phyloP scores from a whole-genome alignment of 2,797 vertebrate species.

The Labeo calbasu region DNA sequence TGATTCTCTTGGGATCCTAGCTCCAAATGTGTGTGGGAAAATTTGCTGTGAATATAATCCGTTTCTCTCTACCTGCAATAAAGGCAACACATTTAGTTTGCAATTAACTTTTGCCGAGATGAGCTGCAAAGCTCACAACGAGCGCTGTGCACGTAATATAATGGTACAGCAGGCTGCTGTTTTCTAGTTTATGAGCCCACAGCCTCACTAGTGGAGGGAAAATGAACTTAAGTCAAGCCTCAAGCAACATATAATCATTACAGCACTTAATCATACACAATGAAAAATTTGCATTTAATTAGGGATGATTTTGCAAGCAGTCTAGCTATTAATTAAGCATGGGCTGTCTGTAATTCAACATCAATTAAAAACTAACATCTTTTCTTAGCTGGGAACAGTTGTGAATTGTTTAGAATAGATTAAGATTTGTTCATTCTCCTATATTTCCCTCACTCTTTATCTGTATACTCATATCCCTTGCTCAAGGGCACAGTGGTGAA shows the following conservation, averaged over 20 bases:
- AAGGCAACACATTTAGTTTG: conserved; percentile 18
- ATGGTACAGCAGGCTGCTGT: conserved; percentile 2
- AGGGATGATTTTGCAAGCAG: conserved; percentile 12
- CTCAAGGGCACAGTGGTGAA: background rate
- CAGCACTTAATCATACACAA: conserved; percentile 17
- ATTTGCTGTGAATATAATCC: background rate
- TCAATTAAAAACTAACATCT: background rate
- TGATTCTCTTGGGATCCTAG: background rate
- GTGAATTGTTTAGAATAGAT: background rate
- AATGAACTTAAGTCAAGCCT: conserved; percentile 16
- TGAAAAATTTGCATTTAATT: conserved; percentile 22
- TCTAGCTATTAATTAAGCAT: conserved; percentile 10
- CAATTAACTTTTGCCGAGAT: conserved; percentile 19
- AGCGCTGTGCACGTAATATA: conserved; percentile 6
- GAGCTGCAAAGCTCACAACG: background rate
- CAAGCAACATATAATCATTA: conserved; percentile 15
- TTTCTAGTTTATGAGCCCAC: background rate
- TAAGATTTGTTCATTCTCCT: background rate
- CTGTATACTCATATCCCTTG: background rate
- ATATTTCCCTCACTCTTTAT: background rate
- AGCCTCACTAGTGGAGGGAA: background rate
- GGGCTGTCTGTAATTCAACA: background rate
- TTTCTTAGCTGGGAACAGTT: background rate
- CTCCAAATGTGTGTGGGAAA: background rate
- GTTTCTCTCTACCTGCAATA: background rate